Evolutionary conservation across 2,888 invertebrate species (phyloP), one percentile per base, ranked within the genome.

Genomic region (Antheraea yamamai): DNA sequence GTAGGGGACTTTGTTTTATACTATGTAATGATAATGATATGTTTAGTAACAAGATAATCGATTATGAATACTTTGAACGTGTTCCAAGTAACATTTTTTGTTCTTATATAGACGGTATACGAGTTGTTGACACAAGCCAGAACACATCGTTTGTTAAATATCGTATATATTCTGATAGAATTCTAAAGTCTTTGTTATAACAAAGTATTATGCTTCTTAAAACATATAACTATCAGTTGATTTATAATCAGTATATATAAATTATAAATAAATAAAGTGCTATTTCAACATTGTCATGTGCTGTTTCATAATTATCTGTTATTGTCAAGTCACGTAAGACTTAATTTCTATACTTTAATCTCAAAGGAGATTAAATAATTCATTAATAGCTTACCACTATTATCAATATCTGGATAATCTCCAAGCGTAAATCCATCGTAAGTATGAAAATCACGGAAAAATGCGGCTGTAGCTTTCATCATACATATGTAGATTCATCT

Each of bases 111-210:
- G 76, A 71, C 81, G 83, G 85, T 86, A 86, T 80, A 83, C 84
- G 84, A 87, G 84, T 84, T 85, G 84, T 84, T 83, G 81, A 85
- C 84, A 84, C 88, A 88, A 88, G 85, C 87, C 83, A 78, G 74
- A 81, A 80, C 82, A 82, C 85, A 83, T 81, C 81, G 81, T 83
- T 81, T 80, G 77, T 81, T 78, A 76, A 47, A 73, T 74, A 73
- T 58, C 4, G 39, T 16, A 68, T 0, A 39, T 10, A 7, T 68
- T 30, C 6, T 35, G 20, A 68, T 7, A 68, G 35, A 18, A 0
- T 4, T 39, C 68, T 68, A 39, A 68, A 23, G 18, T 35, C 3
- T 35, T 39, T 16, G 39, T 2, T 8, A 35, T 68, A 68, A 35
- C 35, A 4, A 68, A 18, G 16, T 30, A 68, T 30, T 8, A 30